Percentiles rank a stretch among this genome's conserved stretches.
These are phyloP conservation scores for Spermophilus dauricus DNA, from an alignment of 2,113 vertebrate species.

Conservation along the genomic window DNA sequence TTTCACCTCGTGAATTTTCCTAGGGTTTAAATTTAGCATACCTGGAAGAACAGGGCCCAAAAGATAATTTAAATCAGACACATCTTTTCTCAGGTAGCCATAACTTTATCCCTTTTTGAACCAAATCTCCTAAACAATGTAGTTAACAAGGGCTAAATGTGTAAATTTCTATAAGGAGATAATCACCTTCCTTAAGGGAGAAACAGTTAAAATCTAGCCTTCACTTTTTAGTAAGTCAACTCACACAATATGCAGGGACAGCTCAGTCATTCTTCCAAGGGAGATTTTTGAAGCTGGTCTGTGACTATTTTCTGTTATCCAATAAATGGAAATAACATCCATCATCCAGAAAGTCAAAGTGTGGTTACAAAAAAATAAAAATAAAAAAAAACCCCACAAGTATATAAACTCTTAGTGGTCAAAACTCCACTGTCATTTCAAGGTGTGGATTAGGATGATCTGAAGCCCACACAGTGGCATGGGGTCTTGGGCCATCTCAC, in stretches of 20 bases:
- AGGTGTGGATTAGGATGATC: neutral
- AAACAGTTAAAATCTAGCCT: slow-evolving; percentile 47
- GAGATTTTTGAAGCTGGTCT: slow-evolving; percentile 58
- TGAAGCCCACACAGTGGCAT: neutral
- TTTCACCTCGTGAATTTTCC: slow-evolving; percentile 41
- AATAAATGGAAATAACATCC: slow-evolving; percentile 43
- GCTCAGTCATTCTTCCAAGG: neutral
- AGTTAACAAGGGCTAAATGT: slow-evolving; percentile 29
- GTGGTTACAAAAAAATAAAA: neutral
- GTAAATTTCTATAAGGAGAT: slow-evolving; percentile 50
- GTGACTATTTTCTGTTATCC: slow-evolving; percentile 34
- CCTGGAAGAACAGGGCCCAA: neutral
- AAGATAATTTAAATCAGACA: slow-evolving; percentile 46
- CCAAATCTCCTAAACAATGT: neutral
- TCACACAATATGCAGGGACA: neutral
- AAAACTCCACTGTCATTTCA: neutral
- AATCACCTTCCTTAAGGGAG: neutral
- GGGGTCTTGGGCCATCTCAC: neutral
- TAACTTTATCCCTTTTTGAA: neutral
- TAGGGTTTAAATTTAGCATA: slow-evolving; percentile 7
- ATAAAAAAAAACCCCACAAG: neutral
- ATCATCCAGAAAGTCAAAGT: neutral
- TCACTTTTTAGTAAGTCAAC: neutral
- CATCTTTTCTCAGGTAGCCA: slow-evolving; percentile 32
- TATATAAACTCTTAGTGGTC: slow-evolving; percentile 24